These are phyloP conservation scores for Mythimna lalbum DNA, from an alignment of 2,888 invertebrate genomes.

Conservation along the genomic window DNA sequence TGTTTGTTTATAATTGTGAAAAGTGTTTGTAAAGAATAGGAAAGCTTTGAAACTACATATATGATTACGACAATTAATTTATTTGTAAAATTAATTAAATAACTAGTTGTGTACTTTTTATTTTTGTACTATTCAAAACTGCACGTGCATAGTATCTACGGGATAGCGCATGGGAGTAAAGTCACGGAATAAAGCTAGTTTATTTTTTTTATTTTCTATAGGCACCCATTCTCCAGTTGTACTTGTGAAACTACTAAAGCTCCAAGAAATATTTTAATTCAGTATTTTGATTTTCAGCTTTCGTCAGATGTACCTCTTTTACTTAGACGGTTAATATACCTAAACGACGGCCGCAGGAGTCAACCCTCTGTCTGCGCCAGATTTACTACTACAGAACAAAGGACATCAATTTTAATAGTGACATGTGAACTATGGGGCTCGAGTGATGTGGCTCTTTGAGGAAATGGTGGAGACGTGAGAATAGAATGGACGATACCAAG, in stretches of 20 bases:
- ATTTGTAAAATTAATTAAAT: too few relatives aligned
- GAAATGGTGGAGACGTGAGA: conserved; percentile 61
- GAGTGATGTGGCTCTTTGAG: conserved; percentile 70
- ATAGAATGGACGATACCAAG: conserved; percentile 62
- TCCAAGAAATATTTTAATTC: background rate
- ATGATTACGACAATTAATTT: too few relatives aligned
- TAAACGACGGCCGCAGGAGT: conserved; percentile 74
- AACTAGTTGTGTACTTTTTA: too few relatives aligned
- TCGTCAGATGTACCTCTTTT: background rate
- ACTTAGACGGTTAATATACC: conserved; percentile 42
- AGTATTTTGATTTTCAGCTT: background rate
- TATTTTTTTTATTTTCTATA: background rate
- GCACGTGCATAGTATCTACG: too few relatives aligned
- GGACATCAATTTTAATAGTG: conserved; percentile 85
- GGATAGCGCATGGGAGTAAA: too few relatives aligned
- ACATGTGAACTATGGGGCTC: conserved; percentile 84
- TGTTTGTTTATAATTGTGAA: too few relatives aligned
- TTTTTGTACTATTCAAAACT: too few relatives aligned
- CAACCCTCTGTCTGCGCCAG: conserved; percentile 79
- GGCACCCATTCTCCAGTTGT: background rate
- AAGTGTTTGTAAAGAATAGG: too few relatives aligned
- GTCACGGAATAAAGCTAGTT: too few relatives aligned
- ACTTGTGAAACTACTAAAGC: background rate
- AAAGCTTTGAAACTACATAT: too few relatives aligned
- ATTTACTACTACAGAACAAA: conserved; percentile 87